phyloP scores from a whole-genome alignment of 2,797 vertebrate species.

The Sparus aurata region DNA sequence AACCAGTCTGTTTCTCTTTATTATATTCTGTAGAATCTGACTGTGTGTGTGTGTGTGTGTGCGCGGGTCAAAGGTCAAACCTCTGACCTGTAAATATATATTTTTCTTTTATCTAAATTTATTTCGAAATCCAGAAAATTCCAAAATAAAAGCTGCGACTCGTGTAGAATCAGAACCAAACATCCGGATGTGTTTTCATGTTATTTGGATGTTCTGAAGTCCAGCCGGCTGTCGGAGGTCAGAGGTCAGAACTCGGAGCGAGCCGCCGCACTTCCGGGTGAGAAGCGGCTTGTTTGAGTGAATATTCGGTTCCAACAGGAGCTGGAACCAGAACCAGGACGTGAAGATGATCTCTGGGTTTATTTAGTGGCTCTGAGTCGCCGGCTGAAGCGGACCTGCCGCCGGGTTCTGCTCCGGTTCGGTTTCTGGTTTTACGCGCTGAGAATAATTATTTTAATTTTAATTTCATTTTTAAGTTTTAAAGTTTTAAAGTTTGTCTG shows the following conservation, averaged over 20 bases:
- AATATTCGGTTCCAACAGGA: neutral
- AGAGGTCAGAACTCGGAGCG: neutral
- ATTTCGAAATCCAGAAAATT: neutral
- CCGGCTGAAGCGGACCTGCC: neutral
- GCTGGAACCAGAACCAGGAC: neutral
- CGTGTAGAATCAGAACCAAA: neutral
- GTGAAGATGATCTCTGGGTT: neutral
- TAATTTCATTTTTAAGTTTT: no score
- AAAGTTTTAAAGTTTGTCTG: no score
- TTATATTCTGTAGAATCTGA: neutral
- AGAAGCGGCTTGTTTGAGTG: neutral
- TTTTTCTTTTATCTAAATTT: no score
- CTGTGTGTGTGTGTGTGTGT: neutral
- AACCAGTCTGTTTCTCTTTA: no score
- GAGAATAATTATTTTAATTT: no score
- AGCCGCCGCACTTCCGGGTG: no score
- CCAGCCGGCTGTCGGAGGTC: neutral
- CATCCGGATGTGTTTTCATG: neutral
- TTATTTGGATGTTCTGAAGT: neutral
- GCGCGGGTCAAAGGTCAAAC: slow-evolving; percentile 49
- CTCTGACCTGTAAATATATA: neutral
- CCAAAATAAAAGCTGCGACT: neutral
- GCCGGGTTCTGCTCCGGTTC: neutral
- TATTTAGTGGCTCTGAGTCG: neutral
- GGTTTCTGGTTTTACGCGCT: neutral